Conservation (phyloP, 30 jellyfish, hydroid and myxozoan genomes). For the Aurelia sp. region DNA sequence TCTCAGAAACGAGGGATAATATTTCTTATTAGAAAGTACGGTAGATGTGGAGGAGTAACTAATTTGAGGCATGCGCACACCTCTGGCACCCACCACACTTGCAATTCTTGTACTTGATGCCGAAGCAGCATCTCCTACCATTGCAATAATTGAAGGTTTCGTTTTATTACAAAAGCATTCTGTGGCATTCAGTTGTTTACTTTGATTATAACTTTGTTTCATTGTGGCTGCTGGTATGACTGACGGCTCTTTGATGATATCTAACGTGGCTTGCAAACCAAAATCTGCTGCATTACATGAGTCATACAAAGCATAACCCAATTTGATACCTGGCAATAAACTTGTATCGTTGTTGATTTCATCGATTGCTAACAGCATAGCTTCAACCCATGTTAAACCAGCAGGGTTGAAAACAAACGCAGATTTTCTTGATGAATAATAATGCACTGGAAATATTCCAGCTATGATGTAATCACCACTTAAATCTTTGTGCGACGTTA, state of each 20-base stretch:
- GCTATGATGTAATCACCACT: slow-evolving; percentile 83
- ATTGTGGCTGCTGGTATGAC: slow-evolving; percentile 42
- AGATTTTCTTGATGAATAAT: slow-evolving; percentile 22
- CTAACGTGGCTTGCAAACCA: slow-evolving; percentile 87
- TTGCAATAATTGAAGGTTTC: slow-evolving; percentile 62
- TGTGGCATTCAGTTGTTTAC: slow-evolving; percentile 19
- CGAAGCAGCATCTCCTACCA: slow-evolving; percentile 98
- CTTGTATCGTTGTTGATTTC: slow-evolving; percentile 75
- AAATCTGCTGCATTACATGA: slow-evolving; percentile 84
- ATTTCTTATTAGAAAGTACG: slow-evolving; percentile 80
- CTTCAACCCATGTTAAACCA: slow-evolving; percentile 95
- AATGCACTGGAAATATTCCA: slow-evolving; percentile 94
- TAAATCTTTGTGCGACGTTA: slow-evolving; percentile 54
- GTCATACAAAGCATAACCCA: slow-evolving; percentile 90
- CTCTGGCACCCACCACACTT: slow-evolving; percentile 85
- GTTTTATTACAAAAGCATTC: slow-evolving; percentile 79
- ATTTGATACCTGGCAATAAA: slow-evolving; percentile 67
- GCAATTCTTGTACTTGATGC: slow-evolving; percentile 88
- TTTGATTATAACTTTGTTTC: not conserved
- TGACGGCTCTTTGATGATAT: slow-evolving; percentile 70
- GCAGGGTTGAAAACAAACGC: slow-evolving; percentile 72
- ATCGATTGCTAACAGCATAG: slow-evolving; percentile 90
- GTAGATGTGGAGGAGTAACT: slow-evolving; percentile 98
- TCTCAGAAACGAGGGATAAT: slow-evolving; percentile 94
- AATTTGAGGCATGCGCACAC: slow-evolving; percentile 81